Evolutionary conservation across 1,140 invertebrate genomes (phyloP).

Genomic region (Drosophila melanica): DNA sequence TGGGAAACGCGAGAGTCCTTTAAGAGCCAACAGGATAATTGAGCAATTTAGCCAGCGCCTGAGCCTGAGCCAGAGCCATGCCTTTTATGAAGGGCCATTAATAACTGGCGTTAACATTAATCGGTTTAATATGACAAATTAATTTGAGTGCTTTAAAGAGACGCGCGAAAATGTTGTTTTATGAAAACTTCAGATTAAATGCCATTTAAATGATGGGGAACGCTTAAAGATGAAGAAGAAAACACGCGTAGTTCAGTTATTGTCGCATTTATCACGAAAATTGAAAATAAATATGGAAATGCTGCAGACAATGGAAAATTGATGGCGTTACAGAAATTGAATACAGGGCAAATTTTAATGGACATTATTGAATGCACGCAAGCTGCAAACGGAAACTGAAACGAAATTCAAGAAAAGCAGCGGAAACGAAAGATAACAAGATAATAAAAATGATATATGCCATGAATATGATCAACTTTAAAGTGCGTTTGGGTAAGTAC

Average conservation of each 20-base stretch:
- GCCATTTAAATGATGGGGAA: conserved; percentile 5
- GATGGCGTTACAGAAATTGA: conserved; percentile 13
- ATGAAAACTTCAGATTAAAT: conserved; percentile 9
- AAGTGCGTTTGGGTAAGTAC: conserved; percentile 5
- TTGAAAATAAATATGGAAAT: conserved; percentile 5
- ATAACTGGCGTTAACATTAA: conserved; percentile 62
- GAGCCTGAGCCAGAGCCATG: conserved; percentile 2
- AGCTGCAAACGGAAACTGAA: not conserved
- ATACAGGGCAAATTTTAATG: conserved; percentile 33
- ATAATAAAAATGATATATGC: conserved; percentile 3
- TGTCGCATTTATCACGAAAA: conserved; percentile 16
- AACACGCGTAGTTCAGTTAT: not conserved
- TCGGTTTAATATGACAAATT: conserved; percentile 77
- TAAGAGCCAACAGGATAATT: conserved; percentile 22
- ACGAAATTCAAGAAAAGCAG: not conserved
- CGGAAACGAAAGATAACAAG: not conserved
- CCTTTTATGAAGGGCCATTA: conserved; percentile 54
- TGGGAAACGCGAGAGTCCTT: conserved; percentile 22
- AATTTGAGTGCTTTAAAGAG: conserved; percentile 48
- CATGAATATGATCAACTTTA: not conserved
- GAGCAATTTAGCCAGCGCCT: conserved; percentile 43
- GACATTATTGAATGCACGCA: conserved; percentile 17
- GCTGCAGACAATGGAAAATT: not conserved
- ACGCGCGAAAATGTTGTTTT: not conserved
- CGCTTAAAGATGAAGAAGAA: conserved; percentile 15